Evolutionary conservation across 2,113 vertebrate genomes (phyloP), one percentile per base, ranked within the genome.

Genomic region (Tautogolabrus adspersus): DNA sequence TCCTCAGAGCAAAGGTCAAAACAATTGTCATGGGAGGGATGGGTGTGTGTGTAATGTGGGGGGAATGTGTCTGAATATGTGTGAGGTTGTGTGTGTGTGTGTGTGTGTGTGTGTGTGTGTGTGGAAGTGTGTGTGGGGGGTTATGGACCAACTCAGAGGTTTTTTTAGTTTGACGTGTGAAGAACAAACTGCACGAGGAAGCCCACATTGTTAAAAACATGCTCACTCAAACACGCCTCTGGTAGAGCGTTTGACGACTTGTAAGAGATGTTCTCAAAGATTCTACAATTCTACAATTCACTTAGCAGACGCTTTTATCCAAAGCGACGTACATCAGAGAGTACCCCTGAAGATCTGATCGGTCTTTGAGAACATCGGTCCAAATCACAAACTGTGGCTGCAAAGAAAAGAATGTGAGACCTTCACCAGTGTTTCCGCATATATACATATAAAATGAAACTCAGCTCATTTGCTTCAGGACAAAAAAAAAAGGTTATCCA

Each of bases 1-100:
- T 90, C 84, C 91, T 93, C 75, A 78, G 88, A 90, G 86, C 83
- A 91, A 91, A 93, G 92, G 89, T 89, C 90, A 92, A 91, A 91
- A 86, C 71, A 77, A 89, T 90, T 76, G 71, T 75, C 77, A 81
- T 30, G 65, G 79, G 81, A 90, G 78, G 73, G 62, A 81, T 68
- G 66, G 68, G 77, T 11, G 69, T 49, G 47, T 23, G 30, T 0
- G 8, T 30, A 40, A 7, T 38, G 23, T 47, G 23, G 3, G 38
- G 42, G 55, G 30, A 6, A 8, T 10, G 2, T 40, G 52, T 54
- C 30, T 34, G 30, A 34, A 34, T 26, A 44, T 18, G 66, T n/a
- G n/a, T n/a, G n/a, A n/a, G n/a, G n/a, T n/a, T 22, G 60, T 18
- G 47, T 26, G 68, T 54, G 40, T 12, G 16, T 2, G 56, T 9